Evolutionary conservation across 2,888 invertebrate genomes (phyloP), one percentile per base, ranked within the genome.

Genomic region (Sericinus montela): DNA sequence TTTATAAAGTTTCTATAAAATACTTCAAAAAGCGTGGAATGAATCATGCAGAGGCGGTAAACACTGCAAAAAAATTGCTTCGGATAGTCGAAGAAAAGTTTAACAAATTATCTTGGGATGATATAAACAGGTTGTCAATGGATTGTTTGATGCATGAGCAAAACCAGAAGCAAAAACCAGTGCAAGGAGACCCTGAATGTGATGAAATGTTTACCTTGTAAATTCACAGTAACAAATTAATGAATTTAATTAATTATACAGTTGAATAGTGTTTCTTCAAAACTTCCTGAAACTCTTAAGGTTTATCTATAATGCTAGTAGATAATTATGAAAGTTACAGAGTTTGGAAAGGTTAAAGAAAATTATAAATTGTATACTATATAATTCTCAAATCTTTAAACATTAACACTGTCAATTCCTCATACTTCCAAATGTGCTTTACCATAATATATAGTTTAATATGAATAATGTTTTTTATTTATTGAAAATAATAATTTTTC

Each of bases 21-120:
- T 89, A 91, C 59, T 89, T 93, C 59, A 87, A 90, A 75, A 92
- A 91, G 62, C 91, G 91, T 62, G 84, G 86, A 5, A 72, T 84
- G 73, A 81, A 90, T 15, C 93, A 94, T 48, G 77, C 88, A 7
- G 93, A 94, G 60, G 91, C 94, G 0, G 90, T 91, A 49, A 80
- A 80, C 56, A 90, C 92, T 60, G 84, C 91, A 15, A 91, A 90
- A 44, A 90, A 90, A 59, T 83, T 93, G 51, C 77, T 93, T 63
- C 90, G 88, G 62, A 80, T 89, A 55, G 65, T 91, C 14, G 80
- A 89, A 59, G 82, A 81, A 10, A 91, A 90, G 66, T 86, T 91
- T 44, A 80, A 88, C 42, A 80, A 78, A 54, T 66, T 91, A 51
- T 92, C 90, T 45, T 91, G 88, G 75, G 92, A 92, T 60, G 92